Conservation (phyloP, 2,797 vertebrate species). For the Acanthiza pusilla region DNA sequence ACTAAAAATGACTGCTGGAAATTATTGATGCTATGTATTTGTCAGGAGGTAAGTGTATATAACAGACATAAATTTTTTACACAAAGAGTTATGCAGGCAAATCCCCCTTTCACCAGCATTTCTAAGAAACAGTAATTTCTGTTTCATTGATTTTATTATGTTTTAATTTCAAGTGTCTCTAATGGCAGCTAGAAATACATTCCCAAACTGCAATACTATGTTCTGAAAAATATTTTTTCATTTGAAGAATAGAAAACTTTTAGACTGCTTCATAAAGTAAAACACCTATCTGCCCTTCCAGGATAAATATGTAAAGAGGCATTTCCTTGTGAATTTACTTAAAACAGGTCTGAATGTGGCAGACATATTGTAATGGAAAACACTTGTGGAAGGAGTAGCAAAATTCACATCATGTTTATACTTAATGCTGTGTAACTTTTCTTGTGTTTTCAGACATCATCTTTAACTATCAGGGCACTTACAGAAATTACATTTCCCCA, state of each 20-base stretch:
- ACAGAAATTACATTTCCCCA: background rate
- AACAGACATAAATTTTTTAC: background rate
- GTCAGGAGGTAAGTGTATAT: background rate
- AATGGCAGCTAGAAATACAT: constrained; percentile 3
- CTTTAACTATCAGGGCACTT: background rate
- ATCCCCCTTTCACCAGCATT: background rate
- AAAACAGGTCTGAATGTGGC: constrained; percentile 31
- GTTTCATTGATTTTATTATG: background rate
- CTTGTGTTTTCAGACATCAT: background rate
- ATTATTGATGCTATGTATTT: background rate
- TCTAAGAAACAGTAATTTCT: background rate
- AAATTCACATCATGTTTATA: constrained; percentile 5
- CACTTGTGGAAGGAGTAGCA: constrained; percentile 4
- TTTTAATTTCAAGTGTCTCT: constrained; percentile 1
- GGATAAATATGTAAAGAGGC: constrained; percentile 32
- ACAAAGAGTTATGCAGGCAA: background rate
- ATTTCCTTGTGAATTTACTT: constrained; percentile 55
- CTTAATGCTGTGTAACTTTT: constrained; percentile 4
- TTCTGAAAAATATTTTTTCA: constrained; percentile 33
- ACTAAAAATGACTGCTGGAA: background rate
- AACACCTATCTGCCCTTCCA: constrained; percentile 26
- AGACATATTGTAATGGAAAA: constrained; percentile 57
- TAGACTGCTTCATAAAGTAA: constrained; percentile 7
- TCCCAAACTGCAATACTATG: constrained; percentile 6
- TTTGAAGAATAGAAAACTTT: constrained; percentile 42